Evolutionary conservation across 1,140 invertebrate genomes (phyloP), one percentile per base, ranked within the genome.

Genomic region (Sweltsa coloradensis): DNA sequence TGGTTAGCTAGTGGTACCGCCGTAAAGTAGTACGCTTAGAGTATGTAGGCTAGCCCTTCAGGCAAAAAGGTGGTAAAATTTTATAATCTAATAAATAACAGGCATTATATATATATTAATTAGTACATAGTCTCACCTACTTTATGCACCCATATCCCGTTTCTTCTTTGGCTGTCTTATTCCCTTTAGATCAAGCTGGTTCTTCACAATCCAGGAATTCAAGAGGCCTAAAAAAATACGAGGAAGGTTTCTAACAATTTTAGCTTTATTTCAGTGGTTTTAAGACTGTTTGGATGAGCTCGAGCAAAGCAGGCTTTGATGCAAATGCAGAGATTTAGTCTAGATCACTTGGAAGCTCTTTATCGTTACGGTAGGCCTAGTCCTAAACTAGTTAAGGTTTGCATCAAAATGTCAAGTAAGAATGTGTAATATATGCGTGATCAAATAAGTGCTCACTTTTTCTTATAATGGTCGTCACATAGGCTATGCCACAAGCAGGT

Each of bases 141-240:
- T 37, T 53, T 69, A 83, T 79, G 65, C 93, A 97, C 0, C 92
- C 92, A 67, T 83, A 76, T 2, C 85, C 89, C n/a, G 78, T 71
- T 53, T 84, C 79, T 40, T 84, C 76, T 61, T 78, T 78, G 3
- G 88, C 87, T 34, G 89, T 89, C 59, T 78, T 74, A 59, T 97
- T 97, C 21, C 89, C 90, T 63, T 90, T 85, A 52, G 90, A 84
- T 66, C 97, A 91, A n/a, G 85, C 65, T 5, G 88, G 88, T 13
- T 85, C 78, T 48, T 90, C 83, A 61, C 94, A 97, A 37, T 90
- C 82, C 9, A 97, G 66, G 66, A 96, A 97, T 57, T 96, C 91
- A 48, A 83, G 68, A 1, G 89, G 82, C 45, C 89, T 79, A 58
- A 65, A 81, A 64, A 57, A 70, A 59, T 68, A 73, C 24, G 41